Percentiles rank a stretch among this genome's conserved stretches.
phyloP scores from a whole-genome alignment of 2,113 vertebrate genomes.

The Chauna torquata region DNA sequence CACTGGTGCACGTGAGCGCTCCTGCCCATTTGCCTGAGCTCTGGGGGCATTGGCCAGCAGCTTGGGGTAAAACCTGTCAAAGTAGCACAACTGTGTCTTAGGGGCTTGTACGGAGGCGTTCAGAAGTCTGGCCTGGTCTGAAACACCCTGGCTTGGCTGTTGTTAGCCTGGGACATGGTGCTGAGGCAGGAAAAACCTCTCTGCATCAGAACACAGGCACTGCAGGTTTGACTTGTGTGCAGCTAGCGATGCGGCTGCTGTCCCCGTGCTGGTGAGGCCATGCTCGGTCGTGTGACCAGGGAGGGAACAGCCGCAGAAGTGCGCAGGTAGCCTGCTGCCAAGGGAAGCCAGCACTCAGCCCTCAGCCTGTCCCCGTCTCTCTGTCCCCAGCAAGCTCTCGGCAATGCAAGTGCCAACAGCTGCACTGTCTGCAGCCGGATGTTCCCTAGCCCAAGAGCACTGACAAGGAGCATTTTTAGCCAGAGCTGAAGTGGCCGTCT shows the following conservation, averaged over 20 bases:
- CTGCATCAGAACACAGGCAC: background rate
- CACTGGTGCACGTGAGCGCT: background rate
- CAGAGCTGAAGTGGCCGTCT: background rate
- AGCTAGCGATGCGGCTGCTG: background rate
- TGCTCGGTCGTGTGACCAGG: background rate
- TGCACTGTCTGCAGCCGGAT: background rate
- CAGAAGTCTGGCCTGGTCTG: background rate
- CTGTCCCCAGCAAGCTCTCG: background rate
- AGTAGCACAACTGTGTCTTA: background rate
- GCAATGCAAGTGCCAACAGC: fast-evolving
- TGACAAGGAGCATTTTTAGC: background rate
- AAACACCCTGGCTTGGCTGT: background rate
- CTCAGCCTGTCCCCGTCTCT: background rate
- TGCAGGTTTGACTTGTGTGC: background rate
- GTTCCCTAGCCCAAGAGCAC: background rate
- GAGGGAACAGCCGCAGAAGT: background rate
- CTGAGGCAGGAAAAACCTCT: background rate
- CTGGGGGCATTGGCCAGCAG: background rate
- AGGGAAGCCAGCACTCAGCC: background rate
- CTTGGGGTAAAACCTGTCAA: background rate
- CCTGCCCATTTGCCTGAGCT: background rate
- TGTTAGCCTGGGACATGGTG: background rate
- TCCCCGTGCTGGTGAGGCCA: background rate
- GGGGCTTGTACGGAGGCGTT: background rate
- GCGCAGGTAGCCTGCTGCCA: background rate